Conservation (phyloP, 2,113 vertebrate genomes). For the Benitochromis conjunctus region DNA sequence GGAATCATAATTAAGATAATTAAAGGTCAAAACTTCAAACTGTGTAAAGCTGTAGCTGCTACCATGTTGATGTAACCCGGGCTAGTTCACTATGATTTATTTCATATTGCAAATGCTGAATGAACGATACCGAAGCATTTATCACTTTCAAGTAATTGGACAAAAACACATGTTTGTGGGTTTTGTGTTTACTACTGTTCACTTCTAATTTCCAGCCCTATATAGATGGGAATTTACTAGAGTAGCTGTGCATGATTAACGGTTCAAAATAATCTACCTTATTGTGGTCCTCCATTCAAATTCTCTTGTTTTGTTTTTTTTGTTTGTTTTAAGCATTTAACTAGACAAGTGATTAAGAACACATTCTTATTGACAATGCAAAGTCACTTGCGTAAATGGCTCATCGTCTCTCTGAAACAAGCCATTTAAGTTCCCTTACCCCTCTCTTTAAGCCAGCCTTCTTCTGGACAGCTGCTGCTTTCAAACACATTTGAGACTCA, state of each 20-base stretch:
- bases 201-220: background rate
- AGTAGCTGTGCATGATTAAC: background rate
- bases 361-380: background rate
- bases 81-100: background rate
- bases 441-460: background rate
- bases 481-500: background rate
- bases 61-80: background rate
- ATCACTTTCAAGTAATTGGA: background rate
- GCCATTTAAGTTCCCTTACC: background rate
- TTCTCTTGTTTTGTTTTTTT: background rate
- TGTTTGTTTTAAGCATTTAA: background rate
- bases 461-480: background rate
- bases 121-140: background rate
- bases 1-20: slow-evolving; percentile 23
- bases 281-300: background rate
- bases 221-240: background rate
- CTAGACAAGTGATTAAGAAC: background rate
- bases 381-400: background rate
- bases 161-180: background rate
- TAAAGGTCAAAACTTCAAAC: slow-evolving; percentile 34
- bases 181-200: background rate
- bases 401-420: background rate
- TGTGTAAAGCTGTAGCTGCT: background rate
- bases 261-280: background rate
- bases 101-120: background rate